Base-by-base conservation (phyloP, 2,888 invertebrate species). In the Melipona bicolor region DNA sequence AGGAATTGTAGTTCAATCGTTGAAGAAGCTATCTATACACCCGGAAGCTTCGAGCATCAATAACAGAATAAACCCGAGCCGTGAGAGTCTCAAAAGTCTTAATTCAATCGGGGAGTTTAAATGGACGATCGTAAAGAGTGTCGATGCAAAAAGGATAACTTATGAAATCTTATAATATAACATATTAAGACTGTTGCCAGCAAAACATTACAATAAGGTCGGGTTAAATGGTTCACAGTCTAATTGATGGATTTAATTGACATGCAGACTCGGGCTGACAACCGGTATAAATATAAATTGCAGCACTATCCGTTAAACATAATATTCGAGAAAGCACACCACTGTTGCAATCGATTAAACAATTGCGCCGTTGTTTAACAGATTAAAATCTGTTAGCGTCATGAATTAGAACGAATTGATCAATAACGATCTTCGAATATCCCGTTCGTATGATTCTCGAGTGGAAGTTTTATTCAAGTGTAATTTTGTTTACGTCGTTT, bases 231-330 rank as follows among this genome's bases (percentile, higher is more conserved):
- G 67, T 71, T 71, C 77, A 4, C 32, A 67, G 65, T 61, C 67
- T 78, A 81, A 81, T 78, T 81, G 71, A 78, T 81, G 78, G 78
- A 81, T 81, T 81, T 81, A 78, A 81, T 81, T 78, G 80, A 52
- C 78, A 81, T 67, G 67, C 78, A 81, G 71, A n/a, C 78, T 71
- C 52, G 4, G 59, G 52, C 52, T 59, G 71, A 52, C 59, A 49
- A 77, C 59, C 78, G 6, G 59, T 67, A 61, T 71, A 81, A 81
- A 81, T 78, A 67, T 77, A 81, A 70, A 81, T 76, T 15, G 76
- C 50, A 59, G n/a, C 56, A 50, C 75, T 59, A 61, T 76, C 50
- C 50, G 69, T 49, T 68, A 68, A 76, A 76, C n/a, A 27, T 59
- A 69, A 76, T 79, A 76, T 79, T 76, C 76, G 52, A 69, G 52